phyloP scores from a whole-genome alignment of 2,888 invertebrate genomes.

The Dascillus cervinus region DNA sequence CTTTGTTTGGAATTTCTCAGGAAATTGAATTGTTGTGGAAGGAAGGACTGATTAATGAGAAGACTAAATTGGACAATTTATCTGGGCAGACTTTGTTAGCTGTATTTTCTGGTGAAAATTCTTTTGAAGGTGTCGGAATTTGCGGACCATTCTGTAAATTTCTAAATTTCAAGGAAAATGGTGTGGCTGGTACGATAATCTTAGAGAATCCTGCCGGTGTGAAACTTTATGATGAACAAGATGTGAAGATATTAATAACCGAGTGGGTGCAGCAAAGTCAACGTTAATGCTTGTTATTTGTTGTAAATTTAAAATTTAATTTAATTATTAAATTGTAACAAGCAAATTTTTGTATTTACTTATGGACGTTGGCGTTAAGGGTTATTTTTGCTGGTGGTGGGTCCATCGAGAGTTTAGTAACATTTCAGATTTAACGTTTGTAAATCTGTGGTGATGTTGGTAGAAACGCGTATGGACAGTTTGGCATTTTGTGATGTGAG shows the following conservation, averaged over 20 bases:
- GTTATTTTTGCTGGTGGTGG: no score
- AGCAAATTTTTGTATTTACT: no score
- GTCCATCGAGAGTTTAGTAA: no score
- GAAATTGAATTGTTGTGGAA: conserved; percentile 49
- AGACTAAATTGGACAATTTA: conserved; percentile 38
- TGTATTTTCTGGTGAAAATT: conserved; percentile 27
- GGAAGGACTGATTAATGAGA: conserved; percentile 36
- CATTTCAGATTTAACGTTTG: background rate
- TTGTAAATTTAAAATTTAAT: no score
- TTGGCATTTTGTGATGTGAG: conserved; percentile 46
- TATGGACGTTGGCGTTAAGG: no score
- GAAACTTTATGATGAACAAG: conserved; percentile 8
- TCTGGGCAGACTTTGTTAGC: conserved; percentile 46
- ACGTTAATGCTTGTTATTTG: no score
- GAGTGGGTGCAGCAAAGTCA: no score
- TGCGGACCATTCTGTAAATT: conserved; percentile 53
- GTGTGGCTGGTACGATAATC: conserved; percentile 50
- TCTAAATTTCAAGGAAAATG: conserved; percentile 52
- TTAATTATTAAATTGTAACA: no score
- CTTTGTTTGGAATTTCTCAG: conserved; percentile 61
- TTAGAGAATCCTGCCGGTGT: conserved; percentile 60
- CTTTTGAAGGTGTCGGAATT: conserved; percentile 11
- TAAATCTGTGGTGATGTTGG: conserved; percentile 29
- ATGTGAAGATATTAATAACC: conserved; percentile 8
- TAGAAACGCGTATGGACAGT: conserved; percentile 44